Conservation (phyloP, 53 echinoderm and acorn worm genomes). For the Arbacia lixula region DNA sequence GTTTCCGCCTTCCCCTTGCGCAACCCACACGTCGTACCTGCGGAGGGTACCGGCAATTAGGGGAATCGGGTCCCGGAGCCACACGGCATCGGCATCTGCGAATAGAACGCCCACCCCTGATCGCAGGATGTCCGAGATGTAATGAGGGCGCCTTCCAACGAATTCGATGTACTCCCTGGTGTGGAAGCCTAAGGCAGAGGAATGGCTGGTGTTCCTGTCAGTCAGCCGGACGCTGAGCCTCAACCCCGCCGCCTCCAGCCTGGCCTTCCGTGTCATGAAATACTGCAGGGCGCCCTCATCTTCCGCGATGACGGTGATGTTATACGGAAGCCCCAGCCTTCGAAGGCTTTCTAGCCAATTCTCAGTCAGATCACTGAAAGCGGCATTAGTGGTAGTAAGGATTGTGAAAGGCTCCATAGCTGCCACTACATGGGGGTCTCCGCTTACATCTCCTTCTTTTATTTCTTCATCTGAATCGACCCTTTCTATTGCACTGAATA, state of each 20-base stretch:
- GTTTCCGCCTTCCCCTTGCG: slow-evolving; percentile 39
- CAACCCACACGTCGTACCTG: slow-evolving; percentile 49
- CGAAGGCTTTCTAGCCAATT: slow-evolving; percentile 69
- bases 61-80: slow-evolving; percentile 62
- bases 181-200: slow-evolving; percentile 12
- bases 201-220: slow-evolving; percentile 24
- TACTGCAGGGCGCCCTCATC: slow-evolving; percentile 49
- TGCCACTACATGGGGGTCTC: no score
- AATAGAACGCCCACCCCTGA: slow-evolving; percentile 48
- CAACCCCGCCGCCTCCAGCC: not conserved
- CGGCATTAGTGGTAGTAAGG: slow-evolving; percentile 56
- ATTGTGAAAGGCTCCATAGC: slow-evolving; percentile 33
- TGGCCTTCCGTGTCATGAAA: slow-evolving; percentile 29
- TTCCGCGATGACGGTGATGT: slow-evolving; percentile 57
- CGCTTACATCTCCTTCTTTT: no score
- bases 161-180: slow-evolving; percentile 57
- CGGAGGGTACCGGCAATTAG: slow-evolving; percentile 14
- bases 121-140: slow-evolving; percentile 31
- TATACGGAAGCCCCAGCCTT: slow-evolving; percentile 44
- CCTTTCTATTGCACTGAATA: no score
- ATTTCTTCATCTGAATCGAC: no score
- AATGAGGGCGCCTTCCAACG: slow-evolving; percentile 46
- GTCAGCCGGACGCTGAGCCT: slow-evolving; percentile 3
- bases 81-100: slow-evolving; percentile 60
- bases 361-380: slow-evolving; percentile 53